Percentiles rank a stretch among this genome's conserved stretches.
Conservation (phyloP, 2,113 vertebrate genomes). For the Hippocampus abdominalis region DNA sequence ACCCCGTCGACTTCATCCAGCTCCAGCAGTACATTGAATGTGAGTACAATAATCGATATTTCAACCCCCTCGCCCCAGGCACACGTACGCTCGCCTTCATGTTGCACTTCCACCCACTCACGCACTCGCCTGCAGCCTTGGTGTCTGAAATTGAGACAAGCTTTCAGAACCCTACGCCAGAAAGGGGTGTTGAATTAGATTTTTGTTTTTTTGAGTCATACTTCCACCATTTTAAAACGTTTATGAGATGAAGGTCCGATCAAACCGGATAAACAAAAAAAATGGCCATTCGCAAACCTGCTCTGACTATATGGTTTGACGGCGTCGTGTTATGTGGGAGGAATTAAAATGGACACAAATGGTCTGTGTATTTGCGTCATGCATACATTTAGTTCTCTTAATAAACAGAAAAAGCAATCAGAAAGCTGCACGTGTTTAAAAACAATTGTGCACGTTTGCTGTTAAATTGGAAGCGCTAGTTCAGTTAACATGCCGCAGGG, state of each 20-base stretch:
- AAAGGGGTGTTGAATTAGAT: neutral
- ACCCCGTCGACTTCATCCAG: conserved; percentile 86
- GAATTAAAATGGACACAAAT: no score
- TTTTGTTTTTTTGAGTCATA: no score
- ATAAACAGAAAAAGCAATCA: no score
- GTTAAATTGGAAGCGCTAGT: no score
- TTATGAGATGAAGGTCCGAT: neutral
- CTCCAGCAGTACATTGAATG: conserved; percentile 92
- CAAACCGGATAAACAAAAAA: neutral
- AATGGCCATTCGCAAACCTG: no score
- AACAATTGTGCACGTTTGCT: no score
- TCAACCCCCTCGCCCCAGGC: conserved; percentile 17
- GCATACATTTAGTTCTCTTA: no score
- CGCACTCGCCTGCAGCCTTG: neutral
- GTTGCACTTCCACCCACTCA: conserved; percentile 42
- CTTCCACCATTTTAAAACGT: neutral
- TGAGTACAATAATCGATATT: conserved; percentile 70
- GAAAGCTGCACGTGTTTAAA: no score
- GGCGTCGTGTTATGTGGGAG: no score
- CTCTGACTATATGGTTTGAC: no score
- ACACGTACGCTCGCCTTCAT: conserved; percentile 42
- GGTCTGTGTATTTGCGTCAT: no score
- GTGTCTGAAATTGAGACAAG: conserved; percentile 39
- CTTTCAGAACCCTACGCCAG: conserved; percentile 1
- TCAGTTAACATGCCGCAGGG: no score